These are phyloP conservation scores for Erynnis tages DNA, from an alignment of 2,888 invertebrate species.

Conservation along the genomic window DNA sequence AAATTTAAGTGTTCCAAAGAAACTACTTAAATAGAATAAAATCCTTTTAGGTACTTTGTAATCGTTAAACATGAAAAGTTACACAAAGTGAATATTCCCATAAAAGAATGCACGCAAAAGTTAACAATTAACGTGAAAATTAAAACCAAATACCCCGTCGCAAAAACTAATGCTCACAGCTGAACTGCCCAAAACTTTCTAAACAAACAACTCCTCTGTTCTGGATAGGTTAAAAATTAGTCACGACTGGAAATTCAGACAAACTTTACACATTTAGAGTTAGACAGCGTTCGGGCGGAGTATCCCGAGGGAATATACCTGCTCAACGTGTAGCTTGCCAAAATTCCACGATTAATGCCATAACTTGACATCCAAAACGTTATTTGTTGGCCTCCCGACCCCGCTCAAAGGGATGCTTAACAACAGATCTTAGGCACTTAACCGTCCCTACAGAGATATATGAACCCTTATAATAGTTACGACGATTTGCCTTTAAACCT, in stretches of 20 bases:
- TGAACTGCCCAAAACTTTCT: neutral
- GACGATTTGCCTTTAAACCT: slow-evolving; percentile 1
- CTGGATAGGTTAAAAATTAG: slow-evolving; percentile 16
- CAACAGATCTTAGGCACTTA: slow-evolving; percentile 15
- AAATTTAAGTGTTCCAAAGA: too few species aligned
- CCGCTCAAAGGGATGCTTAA: slow-evolving; percentile 18
- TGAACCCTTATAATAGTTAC: neutral
- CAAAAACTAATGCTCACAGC: neutral
- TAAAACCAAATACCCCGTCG: neutral
- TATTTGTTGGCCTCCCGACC: slow-evolving; percentile 41
- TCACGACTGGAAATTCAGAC: slow-evolving; percentile 19
- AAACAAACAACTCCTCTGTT: neutral
- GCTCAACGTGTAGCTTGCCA: slow-evolving; percentile 40
- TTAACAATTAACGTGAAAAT: neutral
- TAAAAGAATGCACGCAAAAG: neutral
- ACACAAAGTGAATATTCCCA: too few species aligned
- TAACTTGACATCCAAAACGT: slow-evolving; percentile 51
- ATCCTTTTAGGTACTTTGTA: too few species aligned
- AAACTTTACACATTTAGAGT: slow-evolving; percentile 60
- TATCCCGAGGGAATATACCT: slow-evolving; percentile 47
- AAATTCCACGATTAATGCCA: slow-evolving; percentile 56
- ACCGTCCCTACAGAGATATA: slow-evolving; percentile 9
- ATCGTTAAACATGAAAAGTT: too few species aligned
- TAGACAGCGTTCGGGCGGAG: slow-evolving; percentile 45
- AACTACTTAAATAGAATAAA: too few species aligned